These are phyloP conservation scores for Cerceris rybyensis DNA, from an alignment of 2,888 invertebrate genomes.

Conservation along the genomic window DNA sequence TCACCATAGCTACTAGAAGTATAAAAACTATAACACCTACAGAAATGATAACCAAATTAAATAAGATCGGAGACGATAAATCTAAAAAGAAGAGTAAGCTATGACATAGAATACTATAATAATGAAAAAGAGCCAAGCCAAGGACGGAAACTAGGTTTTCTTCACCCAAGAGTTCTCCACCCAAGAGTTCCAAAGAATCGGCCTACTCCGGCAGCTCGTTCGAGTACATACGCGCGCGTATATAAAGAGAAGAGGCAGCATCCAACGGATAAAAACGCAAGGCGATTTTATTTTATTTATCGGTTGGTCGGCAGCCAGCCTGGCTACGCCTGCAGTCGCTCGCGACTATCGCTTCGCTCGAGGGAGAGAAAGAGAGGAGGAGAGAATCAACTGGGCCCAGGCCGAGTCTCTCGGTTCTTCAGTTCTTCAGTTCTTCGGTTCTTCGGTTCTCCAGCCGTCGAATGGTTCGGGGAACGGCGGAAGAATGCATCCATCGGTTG, in stretches of 20 bases:
- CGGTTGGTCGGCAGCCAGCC: conserved; percentile 69
- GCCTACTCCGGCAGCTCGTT: neutral
- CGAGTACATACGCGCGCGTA: neutral
- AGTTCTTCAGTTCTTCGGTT: conserved; percentile 35
- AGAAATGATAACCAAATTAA: too few relatives aligned
- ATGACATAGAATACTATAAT: too few relatives aligned
- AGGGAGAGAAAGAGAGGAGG: conserved; percentile 8
- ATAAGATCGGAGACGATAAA: too few relatives aligned
- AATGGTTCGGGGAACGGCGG: conserved; percentile 70
- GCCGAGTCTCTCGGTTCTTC: conserved; percentile 34
- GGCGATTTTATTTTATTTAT: conserved; percentile 76
- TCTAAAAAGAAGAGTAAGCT: too few relatives aligned
- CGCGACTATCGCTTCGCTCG: conserved; percentile 34
- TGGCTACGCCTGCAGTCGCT: conserved; percentile 48
- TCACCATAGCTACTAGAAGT: too few relatives aligned
- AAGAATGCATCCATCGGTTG: conserved; percentile 72
- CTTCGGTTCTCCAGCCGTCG: conserved; percentile 36
- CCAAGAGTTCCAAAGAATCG: too few relatives aligned
- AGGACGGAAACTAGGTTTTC: too few relatives aligned
- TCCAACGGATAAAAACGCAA: conserved; percentile 69
- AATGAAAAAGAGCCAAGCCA: too few relatives aligned
- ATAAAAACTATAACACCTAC: too few relatives aligned
- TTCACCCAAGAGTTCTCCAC: too few relatives aligned
- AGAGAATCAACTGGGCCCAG: conserved; percentile 16
- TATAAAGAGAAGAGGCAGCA: conserved; percentile 5